phyloP scores from a whole-genome alignment of 2,888 invertebrate species.

The Meiosimyza decipiens region DNA sequence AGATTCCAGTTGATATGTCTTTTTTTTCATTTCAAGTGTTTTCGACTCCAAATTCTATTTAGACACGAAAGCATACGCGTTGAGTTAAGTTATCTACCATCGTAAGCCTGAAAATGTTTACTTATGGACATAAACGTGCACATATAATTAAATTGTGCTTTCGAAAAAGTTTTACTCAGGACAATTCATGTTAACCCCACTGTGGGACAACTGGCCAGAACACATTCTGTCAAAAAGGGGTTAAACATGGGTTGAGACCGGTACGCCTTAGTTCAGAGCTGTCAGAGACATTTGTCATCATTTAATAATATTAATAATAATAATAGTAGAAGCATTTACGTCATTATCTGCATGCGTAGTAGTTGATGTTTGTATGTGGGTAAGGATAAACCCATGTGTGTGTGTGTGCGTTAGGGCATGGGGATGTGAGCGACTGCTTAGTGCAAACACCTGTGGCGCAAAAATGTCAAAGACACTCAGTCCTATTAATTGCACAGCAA shows the following conservation, averaged over 20 bases:
- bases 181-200: no score
- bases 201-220: no score
- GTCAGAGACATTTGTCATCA: constrained; percentile 51
- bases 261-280: constrained; percentile 29
- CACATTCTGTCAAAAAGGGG: constrained; percentile 8
- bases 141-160: no score
- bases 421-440: constrained; percentile 42
- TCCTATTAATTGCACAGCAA: constrained; percentile 59
- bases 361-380: no score
- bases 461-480: constrained; percentile 53
- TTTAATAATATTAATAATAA: constrained; percentile 44
- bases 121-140: no score
- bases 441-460: constrained; percentile 66
- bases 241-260: background rate
- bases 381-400: constrained; percentile 5
- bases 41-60: no score
- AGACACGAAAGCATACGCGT: no score
- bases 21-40: no score
- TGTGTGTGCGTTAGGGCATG: constrained; percentile 40
- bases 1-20: no score
- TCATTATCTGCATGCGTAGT: constrained; percentile 24
- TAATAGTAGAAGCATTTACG: constrained; percentile 28
- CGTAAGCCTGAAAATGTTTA: no score
- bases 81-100: no score
- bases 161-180: no score